Evolutionary conservation across 2,888 invertebrate species (phyloP).

Genomic region (Sphinx pinastri): DNA sequence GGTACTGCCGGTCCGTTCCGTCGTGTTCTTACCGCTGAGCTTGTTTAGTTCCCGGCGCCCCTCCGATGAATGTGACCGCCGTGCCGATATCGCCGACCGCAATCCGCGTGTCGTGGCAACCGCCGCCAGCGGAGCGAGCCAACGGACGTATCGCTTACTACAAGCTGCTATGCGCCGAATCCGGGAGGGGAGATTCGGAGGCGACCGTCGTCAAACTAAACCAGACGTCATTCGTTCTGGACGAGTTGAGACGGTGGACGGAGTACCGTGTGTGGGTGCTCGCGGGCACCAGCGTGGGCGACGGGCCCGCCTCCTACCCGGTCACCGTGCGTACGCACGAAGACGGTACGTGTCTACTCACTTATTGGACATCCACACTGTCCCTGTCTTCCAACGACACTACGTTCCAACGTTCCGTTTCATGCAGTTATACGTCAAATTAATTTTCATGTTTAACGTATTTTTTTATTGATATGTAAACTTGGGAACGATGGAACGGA

Average conservation of each 20-base stretch:
- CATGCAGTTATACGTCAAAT: background rate
- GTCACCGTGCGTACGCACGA: conserved; percentile 97
- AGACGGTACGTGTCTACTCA: conserved; percentile 94
- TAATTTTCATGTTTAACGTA: background rate
- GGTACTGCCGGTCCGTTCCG: conserved; percentile 35
- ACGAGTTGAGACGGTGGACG: conserved; percentile 97
- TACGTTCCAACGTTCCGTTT: conserved; percentile 52
- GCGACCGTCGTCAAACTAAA: conserved; percentile 92
- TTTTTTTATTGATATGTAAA: background rate
- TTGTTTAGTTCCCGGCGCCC: conserved; percentile 96
- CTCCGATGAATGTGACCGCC: conserved; percentile 96
- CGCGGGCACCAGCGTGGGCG: conserved; percentile 98
- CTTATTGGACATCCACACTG: conserved; percentile 33
- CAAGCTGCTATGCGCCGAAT: conserved; percentile 95
- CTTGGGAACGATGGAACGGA: conserved; percentile 61
- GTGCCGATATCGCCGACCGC: conserved; percentile 94
- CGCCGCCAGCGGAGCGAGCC: conserved; percentile 94
- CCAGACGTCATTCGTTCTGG: conserved; percentile 91
- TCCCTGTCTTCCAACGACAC: conserved; percentile 26
- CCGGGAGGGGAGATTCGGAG: conserved; percentile 92
- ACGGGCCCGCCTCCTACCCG: conserved; percentile 96
- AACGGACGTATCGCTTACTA: conserved; percentile 97
- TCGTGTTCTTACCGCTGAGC: conserved; percentile 57
- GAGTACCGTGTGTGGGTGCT: conserved; percentile 98
- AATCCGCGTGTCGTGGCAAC: conserved; percentile 95